Percentiles rank a stretch among this genome's conserved stretches.
These are phyloP conservation scores for Tribolium madens DNA, from an alignment of 1,140 invertebrate species.

Conservation along the genomic window DNA sequence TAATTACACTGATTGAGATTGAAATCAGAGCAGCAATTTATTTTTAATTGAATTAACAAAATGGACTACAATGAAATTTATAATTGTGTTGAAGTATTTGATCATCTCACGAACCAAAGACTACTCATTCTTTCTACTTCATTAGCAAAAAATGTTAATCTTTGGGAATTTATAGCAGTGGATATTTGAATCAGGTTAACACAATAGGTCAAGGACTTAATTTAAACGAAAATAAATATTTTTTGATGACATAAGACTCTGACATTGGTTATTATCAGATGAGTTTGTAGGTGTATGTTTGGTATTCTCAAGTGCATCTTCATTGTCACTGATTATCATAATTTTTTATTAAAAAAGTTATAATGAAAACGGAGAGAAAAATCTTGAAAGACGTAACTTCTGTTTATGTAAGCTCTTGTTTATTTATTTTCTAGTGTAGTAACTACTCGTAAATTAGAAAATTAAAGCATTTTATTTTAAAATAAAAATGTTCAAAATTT, in stretches of 20 bases:
- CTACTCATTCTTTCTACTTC: too few species aligned
- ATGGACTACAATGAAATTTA: too few species aligned
- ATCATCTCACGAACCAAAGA: too few species aligned
- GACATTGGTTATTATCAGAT: slow-evolving; percentile 10
- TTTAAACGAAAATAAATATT: slow-evolving; percentile 1
- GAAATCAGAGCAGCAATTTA: neutral
- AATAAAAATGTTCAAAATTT: too few species aligned
- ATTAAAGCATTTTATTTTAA: too few species aligned
- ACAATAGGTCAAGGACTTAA: neutral
- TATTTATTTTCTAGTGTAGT: too few species aligned
- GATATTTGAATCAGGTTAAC: neutral
- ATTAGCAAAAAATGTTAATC: neutral
- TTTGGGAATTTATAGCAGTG: neutral
- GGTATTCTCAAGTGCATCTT: neutral
- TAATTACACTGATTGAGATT: neutral
- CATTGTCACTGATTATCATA: neutral
- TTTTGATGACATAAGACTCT: slow-evolving; percentile 2
- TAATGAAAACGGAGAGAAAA: too few species aligned
- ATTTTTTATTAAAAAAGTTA: too few species aligned
- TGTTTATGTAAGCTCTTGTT: too few species aligned
- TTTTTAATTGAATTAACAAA: neutral
- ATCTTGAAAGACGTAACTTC: too few species aligned
- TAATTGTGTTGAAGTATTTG: too few species aligned
- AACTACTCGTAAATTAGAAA: too few species aligned
- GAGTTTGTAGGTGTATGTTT: neutral